Conservation (phyloP, 2,888 invertebrate genomes). For the Xestia rhomboidea region DNA sequence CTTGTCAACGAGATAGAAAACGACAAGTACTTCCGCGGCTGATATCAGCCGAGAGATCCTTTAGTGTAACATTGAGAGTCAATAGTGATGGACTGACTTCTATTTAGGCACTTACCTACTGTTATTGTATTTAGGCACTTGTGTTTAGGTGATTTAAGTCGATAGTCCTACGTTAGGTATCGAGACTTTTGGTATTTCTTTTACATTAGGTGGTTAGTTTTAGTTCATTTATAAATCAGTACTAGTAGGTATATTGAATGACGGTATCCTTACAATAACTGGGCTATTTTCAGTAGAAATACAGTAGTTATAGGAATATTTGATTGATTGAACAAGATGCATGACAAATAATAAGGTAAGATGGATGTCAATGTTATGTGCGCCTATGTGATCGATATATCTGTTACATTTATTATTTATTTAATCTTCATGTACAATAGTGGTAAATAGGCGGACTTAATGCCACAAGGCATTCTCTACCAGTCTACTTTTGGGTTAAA, state of each 20-base stretch:
- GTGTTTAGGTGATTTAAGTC: not conserved
- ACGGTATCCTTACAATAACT: no score
- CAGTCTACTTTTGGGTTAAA: no score
- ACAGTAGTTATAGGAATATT: not conserved
- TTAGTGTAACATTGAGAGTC: conserved; percentile 40
- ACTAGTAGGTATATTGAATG: not conserved
- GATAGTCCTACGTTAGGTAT: not conserved
- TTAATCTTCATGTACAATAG: no score
- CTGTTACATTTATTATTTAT: no score
- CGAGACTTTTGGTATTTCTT: not conserved
- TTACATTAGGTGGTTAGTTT: not conserved
- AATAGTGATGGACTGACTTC: conserved; percentile 34
- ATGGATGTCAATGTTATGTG: not conserved
- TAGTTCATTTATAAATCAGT: not conserved
- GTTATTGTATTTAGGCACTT: conserved; percentile 9
- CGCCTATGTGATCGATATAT: no score
- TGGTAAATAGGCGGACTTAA: no score
- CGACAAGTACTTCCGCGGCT: conserved; percentile 74
- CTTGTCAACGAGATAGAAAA: conserved; percentile 74
- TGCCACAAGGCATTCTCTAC: no score
- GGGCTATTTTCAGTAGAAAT: not conserved
- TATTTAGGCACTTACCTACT: conserved; percentile 30
- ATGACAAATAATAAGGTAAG: not conserved
- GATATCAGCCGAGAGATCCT: conserved; percentile 60
- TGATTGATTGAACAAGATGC: not conserved